These are phyloP conservation scores for Aurelia aurita complex sp. Pacific DNA, from an alignment of 30 jellyfish, hydroid and myxozoan genomes.

Conservation along the genomic window DNA sequence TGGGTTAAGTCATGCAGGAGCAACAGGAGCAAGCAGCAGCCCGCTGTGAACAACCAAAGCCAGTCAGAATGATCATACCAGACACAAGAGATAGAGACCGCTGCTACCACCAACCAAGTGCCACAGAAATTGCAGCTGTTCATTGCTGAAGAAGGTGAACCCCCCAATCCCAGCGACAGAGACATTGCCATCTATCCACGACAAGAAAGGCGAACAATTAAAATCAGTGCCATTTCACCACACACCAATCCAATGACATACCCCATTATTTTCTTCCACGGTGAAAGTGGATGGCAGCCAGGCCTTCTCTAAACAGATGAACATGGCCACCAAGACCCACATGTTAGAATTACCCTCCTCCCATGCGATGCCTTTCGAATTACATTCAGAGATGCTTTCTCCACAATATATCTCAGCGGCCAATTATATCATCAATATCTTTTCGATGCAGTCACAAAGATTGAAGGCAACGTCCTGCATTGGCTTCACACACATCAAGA, in stretches of 20 bases:
- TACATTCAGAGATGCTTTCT: not conserved
- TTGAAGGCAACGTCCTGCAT: not conserved
- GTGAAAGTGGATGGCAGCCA: constrained; percentile 35
- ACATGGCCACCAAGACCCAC: not conserved
- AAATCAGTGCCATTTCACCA: not conserved
- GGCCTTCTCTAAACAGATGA: no score
- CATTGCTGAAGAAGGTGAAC: not conserved
- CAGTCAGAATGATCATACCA: not conserved
- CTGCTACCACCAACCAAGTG: not conserved
- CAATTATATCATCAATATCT: not conserved
- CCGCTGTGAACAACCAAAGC: not conserved
- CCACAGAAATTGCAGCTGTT: not conserved
- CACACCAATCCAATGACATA: constrained; percentile 47
- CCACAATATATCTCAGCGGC: not conserved
- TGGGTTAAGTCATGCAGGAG: not conserved
- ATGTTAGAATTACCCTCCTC: not conserved
- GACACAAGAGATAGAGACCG: not conserved
- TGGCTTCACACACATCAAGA: not conserved
- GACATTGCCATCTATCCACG: not conserved
- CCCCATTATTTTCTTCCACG: constrained; percentile 44
- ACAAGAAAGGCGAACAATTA: not conserved
- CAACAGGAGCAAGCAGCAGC: not conserved
- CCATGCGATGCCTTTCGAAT: not conserved
- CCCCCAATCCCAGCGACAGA: not conserved
- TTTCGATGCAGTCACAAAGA: not conserved